Base-by-base conservation (phyloP, 1,140 invertebrate species). In the Idris sp. region DNA sequence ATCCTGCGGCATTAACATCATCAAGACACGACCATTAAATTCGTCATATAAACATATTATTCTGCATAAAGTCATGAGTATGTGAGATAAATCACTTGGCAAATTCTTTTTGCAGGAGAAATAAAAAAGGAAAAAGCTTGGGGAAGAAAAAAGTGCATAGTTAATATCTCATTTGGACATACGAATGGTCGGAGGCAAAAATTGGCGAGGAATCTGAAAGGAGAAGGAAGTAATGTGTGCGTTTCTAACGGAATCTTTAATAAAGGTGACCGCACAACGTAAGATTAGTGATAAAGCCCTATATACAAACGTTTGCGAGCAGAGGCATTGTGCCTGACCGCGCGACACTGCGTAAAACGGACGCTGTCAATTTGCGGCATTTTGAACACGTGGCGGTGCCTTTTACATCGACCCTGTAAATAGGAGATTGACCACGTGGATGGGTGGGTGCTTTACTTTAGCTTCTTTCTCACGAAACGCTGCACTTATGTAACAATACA, bases 201-300 rank as follows among this genome's bases (percentile, higher is more conserved):
- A 74, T 62, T 62, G 2, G 0, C 0, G 33, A 36, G 62, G 71
- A 54, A 74, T 74, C 49, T 68, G 16, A 6, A 40, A 26, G 22
- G 22, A 53, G 74, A 51, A 56, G 62, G 48, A 43, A 58, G 36
- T 41, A 38, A 61, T 56, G 30, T 74, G 64, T 54, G 61, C 61
- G 71, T 75, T 69, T 64, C 65, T 82, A 82, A 82, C 81, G 81
- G 81, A 77, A 79, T 76, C 56, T 33, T 64, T 75, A 78, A 80
- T 82, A 78, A 79, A 80, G 75, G 67, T 74, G 61, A 72, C 74
- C 77, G 53, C 56, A 56, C 31, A 61, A 54, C 28, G 68, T 35
- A 56, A 78, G 79, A 81, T 79, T 76, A 46, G 78, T 76, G 79
- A 81, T 79, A 81, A 81, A 76, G 68, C 68, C 58, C 68, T 76